phyloP scores from a whole-genome alignment of 1,140 invertebrate species.

The Formica selysi region DNA sequence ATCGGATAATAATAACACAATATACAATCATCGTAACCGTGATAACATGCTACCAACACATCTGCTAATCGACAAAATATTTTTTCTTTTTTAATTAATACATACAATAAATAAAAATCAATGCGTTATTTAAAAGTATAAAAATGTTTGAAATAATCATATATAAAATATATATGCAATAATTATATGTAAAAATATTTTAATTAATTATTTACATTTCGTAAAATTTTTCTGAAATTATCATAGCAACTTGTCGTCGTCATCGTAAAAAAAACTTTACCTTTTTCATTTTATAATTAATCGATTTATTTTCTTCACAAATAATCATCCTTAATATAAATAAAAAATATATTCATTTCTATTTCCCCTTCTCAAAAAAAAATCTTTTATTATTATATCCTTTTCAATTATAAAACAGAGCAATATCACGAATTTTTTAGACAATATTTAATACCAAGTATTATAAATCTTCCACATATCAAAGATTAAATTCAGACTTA shows the following conservation, averaged over 20 bases:
- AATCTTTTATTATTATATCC: not conserved
- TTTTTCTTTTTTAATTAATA: not conserved
- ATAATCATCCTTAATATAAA: not conserved
- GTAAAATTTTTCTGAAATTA: not conserved
- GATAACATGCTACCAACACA: not conserved
- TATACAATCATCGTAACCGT: conserved; percentile 33
- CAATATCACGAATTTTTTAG: not conserved
- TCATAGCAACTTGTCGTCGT: conserved; percentile 24
- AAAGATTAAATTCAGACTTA: conserved; percentile 18
- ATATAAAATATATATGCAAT: too few species aligned
- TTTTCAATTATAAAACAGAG: not conserved
- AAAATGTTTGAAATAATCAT: not conserved
- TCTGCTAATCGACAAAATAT: not conserved
- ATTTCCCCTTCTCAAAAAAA: not conserved
- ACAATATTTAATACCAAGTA: not conserved
- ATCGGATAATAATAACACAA: conserved; percentile 61
- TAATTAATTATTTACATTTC: too few species aligned
- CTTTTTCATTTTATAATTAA: conserved; percentile 17
- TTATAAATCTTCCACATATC: not conserved
- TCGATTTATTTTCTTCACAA: not conserved
- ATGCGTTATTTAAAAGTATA: not conserved
- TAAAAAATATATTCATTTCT: not conserved
- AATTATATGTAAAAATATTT: not conserved
- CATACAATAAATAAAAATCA: not conserved
- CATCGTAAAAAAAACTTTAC: conserved; percentile 51